Base-by-base conservation (phyloP, 1,140 invertebrate species). In the Brachionus paranguensis region DNA sequence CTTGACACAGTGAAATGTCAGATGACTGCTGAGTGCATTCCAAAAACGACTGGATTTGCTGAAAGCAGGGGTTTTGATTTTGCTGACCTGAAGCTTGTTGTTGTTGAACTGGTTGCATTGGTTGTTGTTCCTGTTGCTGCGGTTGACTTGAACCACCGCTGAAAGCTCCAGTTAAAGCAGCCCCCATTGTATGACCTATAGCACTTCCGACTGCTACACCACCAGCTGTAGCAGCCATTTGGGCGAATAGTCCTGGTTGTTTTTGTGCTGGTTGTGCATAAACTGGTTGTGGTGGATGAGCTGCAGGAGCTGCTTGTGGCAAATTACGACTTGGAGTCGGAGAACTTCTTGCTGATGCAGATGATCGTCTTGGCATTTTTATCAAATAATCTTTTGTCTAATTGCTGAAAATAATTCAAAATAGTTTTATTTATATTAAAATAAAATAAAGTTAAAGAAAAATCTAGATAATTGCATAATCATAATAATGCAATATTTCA, bases 201-300 rank as follows among this genome's bases (percentile, higher is more conserved):
- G 94, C 94, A 0, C 93, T 95, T 86, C 95, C 95, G 70, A 95
- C 92, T 47, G 95, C 95, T 37, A 96, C 95, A 86, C 94, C 94
- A 78, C 94, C 94, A 87, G 94, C 95, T 6, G 94, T 96, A 2
- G 94, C 94, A 84, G 94, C 87, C 86, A 87, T 87, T 81, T 87
- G 86, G 14, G 60, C 83, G 12, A 84, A 84, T 64, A 84, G 29
- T 41, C 83, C 83, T 17, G 83, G 81, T 72, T 83, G 81, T 17
- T 43, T 68, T 70, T 47, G 60, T 0, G 43, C 64, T 20, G 53
- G 76, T 24, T 60, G 50, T 2, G 11, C 29, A 60, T 43, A 24
- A 17, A 68, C 81, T 47, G 20, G 7, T 17, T 43, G 37, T 33
- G 81, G 81, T 17, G 60, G 81, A 50, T 68, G 81, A 5, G 81